Evolutionary conservation across 2,797 vertebrate species (phyloP), one percentile per base, ranked within the genome.

Genomic region (Anabas testudineus): DNA sequence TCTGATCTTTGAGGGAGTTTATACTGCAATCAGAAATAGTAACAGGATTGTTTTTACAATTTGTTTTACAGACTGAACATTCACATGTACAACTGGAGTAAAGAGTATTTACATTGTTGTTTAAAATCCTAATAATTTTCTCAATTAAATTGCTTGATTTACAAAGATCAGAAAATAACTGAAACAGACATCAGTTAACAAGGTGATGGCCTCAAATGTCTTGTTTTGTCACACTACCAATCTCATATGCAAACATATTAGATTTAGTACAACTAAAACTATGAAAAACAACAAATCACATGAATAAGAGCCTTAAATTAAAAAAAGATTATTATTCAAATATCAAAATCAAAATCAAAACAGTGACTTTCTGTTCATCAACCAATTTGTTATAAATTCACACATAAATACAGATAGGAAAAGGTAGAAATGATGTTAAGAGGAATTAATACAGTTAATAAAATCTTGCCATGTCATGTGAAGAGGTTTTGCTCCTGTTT

Each of bases 1-100:
- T 39, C 12, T 39, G 26, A 55, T 65, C 5, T 46, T 16, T 43
- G 45, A 18, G 51, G 34, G 15, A 0, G 21, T 67, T 68, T 73
- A 39, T 41, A 69, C 80, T 84, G 74, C 18, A 81, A 83, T 49
- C 4, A 57, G 49, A 1, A 79, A 60, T 1, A 46, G 1, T 1
- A 45, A 26, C 2, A 59, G 8, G 2, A 10, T 24, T 10, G 16
- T 28, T 51, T 22, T n/a, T 13, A 32, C 36, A 7, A 1, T 37
- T 52, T 22, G 7, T 47, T 18, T 46, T 52, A 13, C 7, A 18
- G 26, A 36, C 32, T 19, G 3, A 55, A 60, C 6, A 56, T 18
- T 19, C 1, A 26, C 7, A 22, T 43, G 26, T 13, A 39, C 4
- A 36, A 14, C 18, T 4, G 42, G 2, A 3, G 4, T 2, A 14